phyloP scores from a whole-genome alignment of 2,113 vertebrate species.

The Hiodon alosoides region DNA sequence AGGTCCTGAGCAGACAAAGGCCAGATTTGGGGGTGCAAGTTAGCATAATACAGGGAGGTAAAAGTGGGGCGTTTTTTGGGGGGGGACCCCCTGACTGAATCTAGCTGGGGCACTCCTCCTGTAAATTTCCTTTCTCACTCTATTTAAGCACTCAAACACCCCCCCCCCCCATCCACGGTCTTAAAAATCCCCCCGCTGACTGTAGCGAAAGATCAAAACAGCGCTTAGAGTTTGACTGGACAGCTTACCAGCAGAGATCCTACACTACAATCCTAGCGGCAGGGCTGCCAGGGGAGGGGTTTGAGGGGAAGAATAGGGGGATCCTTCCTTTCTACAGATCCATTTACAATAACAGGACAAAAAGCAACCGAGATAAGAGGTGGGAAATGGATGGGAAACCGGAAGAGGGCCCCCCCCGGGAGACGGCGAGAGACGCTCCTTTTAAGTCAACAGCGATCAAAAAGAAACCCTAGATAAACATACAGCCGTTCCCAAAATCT shows the following conservation, averaged over 20 bases:
- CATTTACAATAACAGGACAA: conserved; percentile 21
- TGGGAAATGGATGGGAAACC: conserved; percentile 21
- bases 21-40: not conserved
- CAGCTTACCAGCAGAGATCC: not conserved
- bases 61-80: no score
- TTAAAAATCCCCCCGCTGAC: not conserved
- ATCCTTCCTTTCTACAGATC: conserved; percentile 7
- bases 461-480: conserved; percentile 6
- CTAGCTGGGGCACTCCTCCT: no score
- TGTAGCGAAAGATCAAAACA: not conserved
- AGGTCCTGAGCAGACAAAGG: not conserved
- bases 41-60: not conserved
- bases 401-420: conserved; percentile 1
- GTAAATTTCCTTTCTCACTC: not conserved
- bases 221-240: not conserved
- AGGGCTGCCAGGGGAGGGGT: not conserved
- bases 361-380: conserved; percentile 29
- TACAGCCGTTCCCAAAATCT: not conserved
- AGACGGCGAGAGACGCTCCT: conserved; percentile 18
- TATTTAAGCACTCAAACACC: not conserved
- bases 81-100: no score
- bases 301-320: not conserved
- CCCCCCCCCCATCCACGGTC: not conserved
- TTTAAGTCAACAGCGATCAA: conserved; percentile 12
- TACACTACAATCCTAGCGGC: not conserved